Conservation (phyloP, 2,113 vertebrate species). For the Pyxicephalus adspersus region DNA sequence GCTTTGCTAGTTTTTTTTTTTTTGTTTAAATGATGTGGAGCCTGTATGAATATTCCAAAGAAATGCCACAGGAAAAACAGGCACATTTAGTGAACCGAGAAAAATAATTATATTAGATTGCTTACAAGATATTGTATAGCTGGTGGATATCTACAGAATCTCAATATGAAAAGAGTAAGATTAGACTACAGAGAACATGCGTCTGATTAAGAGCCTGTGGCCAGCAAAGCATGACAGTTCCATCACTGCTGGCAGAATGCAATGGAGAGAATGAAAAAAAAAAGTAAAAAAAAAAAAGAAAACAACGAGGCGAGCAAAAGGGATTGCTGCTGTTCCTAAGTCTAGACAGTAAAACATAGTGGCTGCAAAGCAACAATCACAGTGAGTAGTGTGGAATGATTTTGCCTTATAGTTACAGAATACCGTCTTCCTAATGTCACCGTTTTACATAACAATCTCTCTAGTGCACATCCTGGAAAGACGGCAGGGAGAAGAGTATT, state of each 20-base stretch:
- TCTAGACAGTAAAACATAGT: slow-evolving; percentile 32
- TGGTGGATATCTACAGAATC: slow-evolving; percentile 58
- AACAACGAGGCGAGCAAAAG: slow-evolving; percentile 22
- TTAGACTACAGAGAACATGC: slow-evolving; percentile 48
- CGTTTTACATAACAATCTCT: slow-evolving; percentile 38
- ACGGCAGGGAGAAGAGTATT: slow-evolving; percentile 15
- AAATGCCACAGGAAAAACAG: slow-evolving; percentile 69
- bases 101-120: slow-evolving; percentile 68
- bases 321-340: neutral
- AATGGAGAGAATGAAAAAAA: slow-evolving; percentile 52
- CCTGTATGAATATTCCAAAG: slow-evolving; percentile 61
- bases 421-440: slow-evolving; percentile 32
- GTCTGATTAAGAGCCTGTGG: slow-evolving; percentile 61
- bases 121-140: slow-evolving; percentile 56
- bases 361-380: neutral
- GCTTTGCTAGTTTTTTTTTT: no score
- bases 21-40: slow-evolving; percentile 38
- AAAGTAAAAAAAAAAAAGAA: neutral
- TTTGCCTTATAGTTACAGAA: neutral
- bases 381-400: neutral
- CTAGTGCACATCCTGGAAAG: slow-evolving; percentile 2
- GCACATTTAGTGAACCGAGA: slow-evolving; percentile 42
- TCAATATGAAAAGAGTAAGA: slow-evolving; percentile 14
- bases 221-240: slow-evolving; percentile 73
- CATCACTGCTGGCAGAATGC: slow-evolving; percentile 71